Conservation (phyloP, 2,888 invertebrate genomes). For the Stratiomys singularior region DNA sequence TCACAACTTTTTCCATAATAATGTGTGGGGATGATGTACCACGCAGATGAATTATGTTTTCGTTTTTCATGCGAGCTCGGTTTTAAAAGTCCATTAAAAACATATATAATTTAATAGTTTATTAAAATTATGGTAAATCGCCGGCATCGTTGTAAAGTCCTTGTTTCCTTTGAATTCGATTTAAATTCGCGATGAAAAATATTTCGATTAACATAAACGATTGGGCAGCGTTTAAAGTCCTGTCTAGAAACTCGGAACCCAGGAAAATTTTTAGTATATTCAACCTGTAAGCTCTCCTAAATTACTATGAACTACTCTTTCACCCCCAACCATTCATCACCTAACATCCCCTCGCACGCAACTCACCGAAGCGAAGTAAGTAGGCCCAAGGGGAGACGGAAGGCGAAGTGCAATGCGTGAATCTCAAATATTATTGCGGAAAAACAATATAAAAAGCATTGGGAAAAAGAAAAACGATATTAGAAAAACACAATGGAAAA, state of each 20-base stretch:
- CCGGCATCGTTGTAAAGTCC: no score
- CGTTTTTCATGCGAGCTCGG: not conserved
- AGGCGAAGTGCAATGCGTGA: conserved; percentile 4
- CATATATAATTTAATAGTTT: no score
- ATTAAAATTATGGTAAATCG: no score
- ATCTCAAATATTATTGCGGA: conserved; percentile 8
- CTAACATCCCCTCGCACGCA: not conserved
- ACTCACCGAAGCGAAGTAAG: not conserved
- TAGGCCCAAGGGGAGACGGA: conserved; percentile 13
- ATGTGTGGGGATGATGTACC: conserved; percentile 7
- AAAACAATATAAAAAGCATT: conserved; percentile 32
- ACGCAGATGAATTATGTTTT: not conserved
- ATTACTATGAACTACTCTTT: no score
- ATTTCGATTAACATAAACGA: no score
- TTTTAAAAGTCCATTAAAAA: no score
- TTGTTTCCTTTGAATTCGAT: no score
- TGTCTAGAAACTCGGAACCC: no score
- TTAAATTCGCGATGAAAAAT: no score
- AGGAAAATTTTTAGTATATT: no score
- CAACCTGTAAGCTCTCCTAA: no score
- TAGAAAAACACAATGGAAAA: conserved; percentile 31
- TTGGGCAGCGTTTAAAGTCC: no score
- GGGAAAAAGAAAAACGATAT: conserved; percentile 20
- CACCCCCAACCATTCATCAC: not conserved
- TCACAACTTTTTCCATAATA: conserved; percentile 26